Conservation (phyloP, 2,113 vertebrate genomes). For the Istiophorus platypterus region DNA sequence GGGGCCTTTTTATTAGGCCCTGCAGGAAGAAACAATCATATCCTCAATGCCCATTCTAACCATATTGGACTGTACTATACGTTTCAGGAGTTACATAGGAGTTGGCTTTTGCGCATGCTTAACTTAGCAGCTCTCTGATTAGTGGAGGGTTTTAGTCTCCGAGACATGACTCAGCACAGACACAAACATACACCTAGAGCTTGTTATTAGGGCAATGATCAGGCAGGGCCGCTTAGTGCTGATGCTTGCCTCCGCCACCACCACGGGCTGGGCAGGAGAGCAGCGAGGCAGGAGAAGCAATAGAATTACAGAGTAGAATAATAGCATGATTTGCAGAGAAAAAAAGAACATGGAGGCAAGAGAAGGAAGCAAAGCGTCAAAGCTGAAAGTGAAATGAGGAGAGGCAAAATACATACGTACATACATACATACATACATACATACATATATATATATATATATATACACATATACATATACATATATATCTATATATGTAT, state of each 20-base stretch:
- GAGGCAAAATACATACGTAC: too few species aligned
- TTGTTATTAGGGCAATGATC: conserved; percentile 51
- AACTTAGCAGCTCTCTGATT: conserved; percentile 41
- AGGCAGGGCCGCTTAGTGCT: conserved; percentile 58
- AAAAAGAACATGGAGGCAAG: conserved; percentile 5
- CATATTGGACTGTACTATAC: background rate
- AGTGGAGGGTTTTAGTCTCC: conserved; percentile 40
- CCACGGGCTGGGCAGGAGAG: conserved; percentile 31
- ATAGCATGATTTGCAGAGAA: background rate
- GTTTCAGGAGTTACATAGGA: background rate
- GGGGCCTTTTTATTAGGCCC: background rate
- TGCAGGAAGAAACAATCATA: background rate
- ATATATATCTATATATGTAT: too few species aligned
- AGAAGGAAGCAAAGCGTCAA: background rate
- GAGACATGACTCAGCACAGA: conserved; percentile 68
- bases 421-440: background rate
- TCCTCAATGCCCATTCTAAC: background rate
- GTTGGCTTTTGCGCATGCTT: conserved; percentile 28
- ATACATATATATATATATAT: background rate
- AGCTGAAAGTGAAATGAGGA: conserved; percentile 7
- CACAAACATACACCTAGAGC: conserved; percentile 48
- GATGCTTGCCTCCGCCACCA: conserved; percentile 51
- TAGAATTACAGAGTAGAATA: too few species aligned
- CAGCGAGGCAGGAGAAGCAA: conserved; percentile 29
- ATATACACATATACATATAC: background rate